Evolutionary conservation across 2,888 invertebrate species (phyloP).

Genomic region (Tenthredo scrophulariae): DNA sequence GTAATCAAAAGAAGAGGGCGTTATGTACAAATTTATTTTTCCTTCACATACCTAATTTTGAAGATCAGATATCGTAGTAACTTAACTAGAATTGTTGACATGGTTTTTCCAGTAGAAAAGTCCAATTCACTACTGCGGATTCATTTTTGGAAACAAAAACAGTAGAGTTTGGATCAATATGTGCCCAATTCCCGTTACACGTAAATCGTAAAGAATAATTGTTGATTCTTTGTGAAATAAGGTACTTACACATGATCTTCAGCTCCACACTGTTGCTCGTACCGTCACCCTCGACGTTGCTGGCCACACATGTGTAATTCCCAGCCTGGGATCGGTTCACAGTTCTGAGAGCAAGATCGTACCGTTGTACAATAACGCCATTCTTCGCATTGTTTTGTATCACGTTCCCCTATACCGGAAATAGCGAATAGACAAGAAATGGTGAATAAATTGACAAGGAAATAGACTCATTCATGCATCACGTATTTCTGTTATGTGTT

Average conservation of each 20-base stretch:
- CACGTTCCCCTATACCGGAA: slow-evolving; percentile 85
- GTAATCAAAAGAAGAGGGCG: neutral
- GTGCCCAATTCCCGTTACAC: neutral
- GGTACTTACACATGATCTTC: slow-evolving; percentile 94
- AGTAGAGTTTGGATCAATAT: too few relatives aligned
- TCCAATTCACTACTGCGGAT: neutral
- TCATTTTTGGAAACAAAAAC: neutral
- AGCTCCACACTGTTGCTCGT: slow-evolving; percentile 89
- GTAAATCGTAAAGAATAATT: neutral
- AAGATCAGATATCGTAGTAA: neutral
- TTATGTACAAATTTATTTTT: neutral
- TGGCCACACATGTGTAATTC: slow-evolving; percentile 93
- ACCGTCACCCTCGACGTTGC: slow-evolving; percentile 95
- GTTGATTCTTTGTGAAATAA: neutral
- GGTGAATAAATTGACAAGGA: neutral
- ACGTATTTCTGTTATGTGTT: neutral
- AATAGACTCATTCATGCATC: neutral
- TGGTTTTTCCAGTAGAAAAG: too few relatives aligned
- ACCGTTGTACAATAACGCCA: slow-evolving; percentile 92
- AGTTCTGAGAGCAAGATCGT: slow-evolving; percentile 89
- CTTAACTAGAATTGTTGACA: neutral
- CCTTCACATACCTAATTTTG: neutral
- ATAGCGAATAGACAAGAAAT: slow-evolving; percentile 32
- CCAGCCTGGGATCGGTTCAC: slow-evolving; percentile 91
- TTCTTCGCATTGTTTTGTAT: slow-evolving; percentile 92